Conservation (phyloP, 2,888 invertebrate genomes). For the Rotaria macrura region DNA sequence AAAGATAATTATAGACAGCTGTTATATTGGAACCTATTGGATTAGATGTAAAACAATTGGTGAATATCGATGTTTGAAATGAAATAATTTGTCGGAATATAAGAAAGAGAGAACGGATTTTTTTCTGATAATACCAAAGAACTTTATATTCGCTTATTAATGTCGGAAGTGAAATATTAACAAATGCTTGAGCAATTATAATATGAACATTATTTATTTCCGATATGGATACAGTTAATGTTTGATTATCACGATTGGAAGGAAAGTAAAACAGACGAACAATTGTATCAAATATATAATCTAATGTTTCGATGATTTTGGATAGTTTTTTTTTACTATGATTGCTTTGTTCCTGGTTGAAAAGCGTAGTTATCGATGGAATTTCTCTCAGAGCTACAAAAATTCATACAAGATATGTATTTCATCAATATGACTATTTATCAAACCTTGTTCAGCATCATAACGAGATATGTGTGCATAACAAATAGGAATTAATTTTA, state of each 20-base stretch:
- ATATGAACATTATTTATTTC: neutral
- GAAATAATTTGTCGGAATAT: neutral
- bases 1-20: neutral
- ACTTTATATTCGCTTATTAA: neutral
- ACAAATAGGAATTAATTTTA: constrained; percentile 5
- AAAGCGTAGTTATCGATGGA: neutral
- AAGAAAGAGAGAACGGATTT: neutral
- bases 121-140: constrained; percentile 14
- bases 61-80: neutral
- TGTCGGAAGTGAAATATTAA: neutral
- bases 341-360: neutral
- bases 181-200: neutral
- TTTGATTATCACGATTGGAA: neutral
- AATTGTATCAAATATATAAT: neutral
- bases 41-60: neutral
- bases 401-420: neutral
- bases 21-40: neutral
- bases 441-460: constrained; percentile 8
- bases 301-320: neutral
- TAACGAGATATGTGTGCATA: neutral
- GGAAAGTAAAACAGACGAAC: neutral
- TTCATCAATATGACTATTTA: no score
- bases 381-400: neutral
- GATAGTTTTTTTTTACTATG: neutral
- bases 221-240: neutral